Percentiles rank a stretch among this genome's conserved stretches.
These are phyloP conservation scores for Fragum sueziense DNA, from an alignment of 2,888 invertebrate genomes.

Conservation along the genomic window DNA sequence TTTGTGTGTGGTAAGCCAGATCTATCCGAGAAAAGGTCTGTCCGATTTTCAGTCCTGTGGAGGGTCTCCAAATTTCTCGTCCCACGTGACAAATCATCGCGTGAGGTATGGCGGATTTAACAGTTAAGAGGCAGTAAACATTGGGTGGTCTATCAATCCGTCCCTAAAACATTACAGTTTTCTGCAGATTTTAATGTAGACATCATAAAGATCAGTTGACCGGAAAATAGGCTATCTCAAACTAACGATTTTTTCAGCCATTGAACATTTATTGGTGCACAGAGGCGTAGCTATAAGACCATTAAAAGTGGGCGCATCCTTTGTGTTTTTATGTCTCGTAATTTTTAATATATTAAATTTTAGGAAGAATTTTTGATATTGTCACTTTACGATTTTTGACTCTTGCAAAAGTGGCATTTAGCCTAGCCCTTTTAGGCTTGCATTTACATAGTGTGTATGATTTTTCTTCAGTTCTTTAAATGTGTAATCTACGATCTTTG, in stretches of 20 bases:
- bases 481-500: too few species aligned
- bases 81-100: constrained; percentile 21
- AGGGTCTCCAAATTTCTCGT: constrained; percentile 8
- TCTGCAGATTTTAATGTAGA: background rate
- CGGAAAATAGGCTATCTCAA: background rate
- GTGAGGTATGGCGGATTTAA: constrained; percentile 10
- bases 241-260: background rate
- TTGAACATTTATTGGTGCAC: background rate
- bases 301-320: too few species aligned
- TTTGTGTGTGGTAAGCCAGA: too few species aligned
- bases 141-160: constrained; percentile 16
- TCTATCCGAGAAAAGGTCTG: background rate
- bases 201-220: constrained; percentile 1
- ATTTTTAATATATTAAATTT: too few species aligned
- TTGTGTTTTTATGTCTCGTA: too few species aligned
- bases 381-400: too few species aligned
- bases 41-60: constrained; percentile 5
- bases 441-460: too few species aligned
- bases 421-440: too few species aligned
- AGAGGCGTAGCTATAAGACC: too few species aligned
- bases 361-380: too few species aligned
- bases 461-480: too few species aligned
- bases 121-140: constrained; percentile 6
- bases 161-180: background rate
- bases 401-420: too few species aligned